Evolutionary conservation across 2,888 invertebrate genomes (phyloP), one percentile per base, ranked within the genome.

Genomic region (Tetranychus piercei): DNA sequence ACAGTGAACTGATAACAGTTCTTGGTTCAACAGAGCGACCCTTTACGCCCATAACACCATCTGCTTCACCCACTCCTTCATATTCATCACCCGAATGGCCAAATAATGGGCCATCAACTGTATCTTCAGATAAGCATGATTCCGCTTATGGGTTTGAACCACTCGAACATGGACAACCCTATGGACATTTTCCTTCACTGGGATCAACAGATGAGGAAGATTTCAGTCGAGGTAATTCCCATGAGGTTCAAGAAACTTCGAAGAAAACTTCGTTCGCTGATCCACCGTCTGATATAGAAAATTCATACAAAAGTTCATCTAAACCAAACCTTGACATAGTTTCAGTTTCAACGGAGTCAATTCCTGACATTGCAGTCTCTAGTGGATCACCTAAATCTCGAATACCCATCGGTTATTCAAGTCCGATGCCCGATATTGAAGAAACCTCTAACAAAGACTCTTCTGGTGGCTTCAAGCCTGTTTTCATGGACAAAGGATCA

Each of bases 371-470:
- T 15, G 55, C 55, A 55, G 15, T 55, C 15, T 55, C 55, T 15
- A 55, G 15, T 55, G 55, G 55, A 2, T 55, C 55, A 55, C 55
- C 55, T 15, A 55, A 15, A 15, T 55, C 55, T 55, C 69, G 11
- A 69, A 7, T 66, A 15, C 66, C 66, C 6, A 66, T 66, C 6
- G 20, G 34, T 69, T 69, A 23, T 69, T 69, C 69, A 11, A 20
- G 20, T 20, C 69, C 69, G 20, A 69, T 69, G 69, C 69, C 69
- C 22, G 69, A 69, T 69, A 20, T 20, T 69, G 20, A 69, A 7
- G 20, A 23, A 23, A 22, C 11, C 22, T 11, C 22, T 20, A 20
- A 23, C 11, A n/a, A 11, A 11, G 69, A 69, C 22, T 20, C 11
- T 69, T 23, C n/a, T 67, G 23, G 34, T 4, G 69, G 69, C 1